Base-by-base conservation (phyloP, 2,113 vertebrate genomes). In the Bungarus multicinctus region DNA sequence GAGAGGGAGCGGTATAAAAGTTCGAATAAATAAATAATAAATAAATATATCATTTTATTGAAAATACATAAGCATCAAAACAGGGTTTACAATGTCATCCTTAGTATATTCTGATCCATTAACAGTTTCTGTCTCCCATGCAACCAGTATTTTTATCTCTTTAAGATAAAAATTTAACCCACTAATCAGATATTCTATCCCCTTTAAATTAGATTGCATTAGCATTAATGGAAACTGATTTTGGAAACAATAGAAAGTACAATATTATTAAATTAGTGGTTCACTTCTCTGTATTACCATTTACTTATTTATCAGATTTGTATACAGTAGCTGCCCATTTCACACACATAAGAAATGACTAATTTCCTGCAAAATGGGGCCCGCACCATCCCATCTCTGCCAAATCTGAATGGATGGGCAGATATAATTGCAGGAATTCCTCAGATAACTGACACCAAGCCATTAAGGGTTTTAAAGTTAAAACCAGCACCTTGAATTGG, bases 221-320 rank as follows among this genome's bases (percentile, higher is more conserved):
- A 90, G 47, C n/a, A 16, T 47, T 3, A n/a, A 52, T 39, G 50
- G 90, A 53, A 45, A 81, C 16, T 0, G 3, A 47, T 50, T 95
- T 81, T 90, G 22, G 0, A 3, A 94, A 91, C 0, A 0, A 0
- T 0, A 0, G 39, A 45, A 92, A 1, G 39, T 90, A 64, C 34
- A 74, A 20, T 74, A 74, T 74, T 74, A 39, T 74, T 6, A 39
- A 39, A 34, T 74, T 34, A 74, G 1, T 74, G 69, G 69, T 39
- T 74, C n/a, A 74, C n/a, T 74, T 74, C 5, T n/a, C 69, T 69
- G 12, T 34, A 69, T 30, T 60, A 60, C 58, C 25, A 60, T 60
- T 60, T 60, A 60, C 1, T 64, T n/a, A 30, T 64, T 64, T 64
- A 64, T 64, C 27, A 64, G 7, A n/a, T 64, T 30, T 64, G 11